A percentile compares a stretch with the other conserved stretches of the same genome.
Conservation (phyloP, 2,113 vertebrate species). For the Apodemus speciosus region DNA sequence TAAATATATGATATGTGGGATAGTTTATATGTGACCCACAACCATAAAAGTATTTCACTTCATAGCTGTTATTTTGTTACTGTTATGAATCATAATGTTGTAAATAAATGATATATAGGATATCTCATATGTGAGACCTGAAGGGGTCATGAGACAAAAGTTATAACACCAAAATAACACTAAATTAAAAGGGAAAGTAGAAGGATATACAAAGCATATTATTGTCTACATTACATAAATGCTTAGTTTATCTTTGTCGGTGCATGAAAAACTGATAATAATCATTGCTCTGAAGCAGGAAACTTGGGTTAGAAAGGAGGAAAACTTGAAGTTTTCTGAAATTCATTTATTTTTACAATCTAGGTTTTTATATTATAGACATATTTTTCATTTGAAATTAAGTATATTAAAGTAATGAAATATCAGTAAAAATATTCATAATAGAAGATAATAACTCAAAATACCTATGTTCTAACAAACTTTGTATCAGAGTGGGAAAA, state of each 20-base stretch:
- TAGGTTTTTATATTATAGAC: not conserved
- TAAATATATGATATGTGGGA: not conserved
- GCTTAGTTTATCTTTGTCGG: constrained; percentile 25
- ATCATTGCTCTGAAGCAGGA: not conserved
- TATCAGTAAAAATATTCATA: not conserved
- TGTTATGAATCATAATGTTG: not conserved
- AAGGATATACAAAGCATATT: not conserved
- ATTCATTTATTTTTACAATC: not conserved
- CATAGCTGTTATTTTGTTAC: not conserved
- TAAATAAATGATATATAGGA: not conserved
- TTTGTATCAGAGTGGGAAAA: constrained; percentile 30
- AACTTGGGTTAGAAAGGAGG: not conserved
- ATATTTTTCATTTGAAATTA: constrained; percentile 35
- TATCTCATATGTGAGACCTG: not conserved
- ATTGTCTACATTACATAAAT: constrained; percentile 2
- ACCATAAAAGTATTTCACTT: not conserved
- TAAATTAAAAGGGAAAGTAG: constrained; percentile 3
- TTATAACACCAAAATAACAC: constrained; percentile 24
- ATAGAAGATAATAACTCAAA: constrained; percentile 33
- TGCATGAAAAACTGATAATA: constrained; percentile 28
- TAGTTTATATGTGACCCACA: not conserved
- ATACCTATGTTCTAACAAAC: constrained; percentile 21
- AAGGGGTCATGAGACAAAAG: not conserved
- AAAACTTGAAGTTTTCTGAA: constrained; percentile 16
- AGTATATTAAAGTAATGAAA: constrained; percentile 30